A percentile compares a stretch with the other conserved stretches of the same genome.
These are phyloP conservation scores for Bombus picipes DNA, from an alignment of 1,140 invertebrate species.

Conservation along the genomic window DNA sequence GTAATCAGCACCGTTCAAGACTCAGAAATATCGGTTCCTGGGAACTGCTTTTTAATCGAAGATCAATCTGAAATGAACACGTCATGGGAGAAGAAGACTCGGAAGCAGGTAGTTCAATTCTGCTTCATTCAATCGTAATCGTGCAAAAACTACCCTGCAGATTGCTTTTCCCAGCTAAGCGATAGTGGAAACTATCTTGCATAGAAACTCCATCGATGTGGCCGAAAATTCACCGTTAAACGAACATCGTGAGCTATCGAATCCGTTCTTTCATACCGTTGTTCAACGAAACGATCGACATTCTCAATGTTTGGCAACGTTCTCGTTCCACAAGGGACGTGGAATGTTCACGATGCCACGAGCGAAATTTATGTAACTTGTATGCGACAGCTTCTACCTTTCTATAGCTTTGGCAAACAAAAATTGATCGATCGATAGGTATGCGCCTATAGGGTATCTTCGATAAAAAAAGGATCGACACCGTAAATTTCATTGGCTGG, in stretches of 20 bases:
- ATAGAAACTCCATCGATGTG: not conserved
- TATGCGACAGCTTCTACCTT: no score
- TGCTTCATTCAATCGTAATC: not conserved
- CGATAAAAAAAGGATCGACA: not conserved
- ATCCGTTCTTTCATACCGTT: not conserved
- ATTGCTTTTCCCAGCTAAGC: not conserved
- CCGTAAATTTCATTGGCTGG: conserved; percentile 33
- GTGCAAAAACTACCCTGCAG: not conserved
- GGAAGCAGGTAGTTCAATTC: not conserved
- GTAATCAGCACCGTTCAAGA: not conserved
- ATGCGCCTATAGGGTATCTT: not conserved
- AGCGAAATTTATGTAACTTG: conserved; percentile 22
- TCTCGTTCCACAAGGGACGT: not conserved
- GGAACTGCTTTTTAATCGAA: not conserved
- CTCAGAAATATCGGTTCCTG: no score
- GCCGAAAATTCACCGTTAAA: not conserved
- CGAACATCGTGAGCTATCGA: not conserved
- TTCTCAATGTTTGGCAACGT: not conserved
- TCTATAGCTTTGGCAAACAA: not conserved
- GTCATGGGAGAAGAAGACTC: not conserved
- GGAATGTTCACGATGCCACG: not conserved
- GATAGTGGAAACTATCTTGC: not conserved
- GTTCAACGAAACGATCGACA: not conserved
- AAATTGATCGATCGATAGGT: conserved; percentile 3
- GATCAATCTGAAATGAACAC: not conserved